These are phyloP conservation scores for Pangasius macronema DNA, from an alignment of 2,797 vertebrate species.

Conservation along the genomic window DNA sequence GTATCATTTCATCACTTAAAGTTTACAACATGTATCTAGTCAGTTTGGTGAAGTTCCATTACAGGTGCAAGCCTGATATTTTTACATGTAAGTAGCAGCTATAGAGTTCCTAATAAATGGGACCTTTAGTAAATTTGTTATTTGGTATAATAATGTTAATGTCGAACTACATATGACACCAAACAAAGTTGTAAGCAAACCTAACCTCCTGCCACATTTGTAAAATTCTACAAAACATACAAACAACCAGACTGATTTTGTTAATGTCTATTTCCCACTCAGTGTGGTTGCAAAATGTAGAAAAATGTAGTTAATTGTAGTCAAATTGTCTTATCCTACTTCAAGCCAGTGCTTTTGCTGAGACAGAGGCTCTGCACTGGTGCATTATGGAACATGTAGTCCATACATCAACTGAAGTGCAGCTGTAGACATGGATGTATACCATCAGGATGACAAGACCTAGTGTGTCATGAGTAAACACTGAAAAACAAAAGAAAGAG, in stretches of 20 bases:
- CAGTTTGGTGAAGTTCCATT: neutral
- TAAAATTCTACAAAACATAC: neutral
- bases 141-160: too few species aligned
- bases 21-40: neutral
- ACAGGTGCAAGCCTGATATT: neutral
- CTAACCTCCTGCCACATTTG: neutral
- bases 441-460: neutral
- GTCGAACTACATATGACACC: too few species aligned
- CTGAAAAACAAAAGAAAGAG: constrained; percentile 58
- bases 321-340: neutral
- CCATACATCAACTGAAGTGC: neutral
- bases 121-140: too few species aligned
- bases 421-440: neutral
- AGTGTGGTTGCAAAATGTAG: neutral
- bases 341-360: too few species aligned
- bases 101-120: neutral
- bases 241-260: neutral
- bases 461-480: constrained; percentile 54
- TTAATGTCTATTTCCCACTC: neutral
- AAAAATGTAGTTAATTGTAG: neutral
- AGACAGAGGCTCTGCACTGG: neutral
- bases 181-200: too few species aligned
- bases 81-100: neutral
- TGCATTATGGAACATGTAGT: neutral
- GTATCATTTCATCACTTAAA: neutral